Percentiles rank a stretch among this genome's conserved stretches.
These are phyloP conservation scores for Monochamus saltuarius DNA, from an alignment of 1,140 invertebrate genomes.

Conservation along the genomic window DNA sequence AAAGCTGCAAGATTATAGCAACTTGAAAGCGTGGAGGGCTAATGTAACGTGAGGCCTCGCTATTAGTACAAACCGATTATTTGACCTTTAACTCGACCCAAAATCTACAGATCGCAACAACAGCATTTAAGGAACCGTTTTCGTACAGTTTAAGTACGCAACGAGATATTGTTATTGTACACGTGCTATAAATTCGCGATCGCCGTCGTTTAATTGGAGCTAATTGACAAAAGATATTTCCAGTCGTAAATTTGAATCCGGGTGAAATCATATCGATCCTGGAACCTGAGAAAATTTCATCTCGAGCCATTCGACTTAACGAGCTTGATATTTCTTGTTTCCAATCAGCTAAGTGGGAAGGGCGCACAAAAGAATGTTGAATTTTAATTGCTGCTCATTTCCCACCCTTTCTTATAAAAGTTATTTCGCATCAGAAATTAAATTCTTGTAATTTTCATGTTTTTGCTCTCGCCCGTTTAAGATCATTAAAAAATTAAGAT, in stretches of 20 bases:
- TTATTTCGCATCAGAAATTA: constrained; percentile 22
- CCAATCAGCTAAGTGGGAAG: constrained; percentile 33
- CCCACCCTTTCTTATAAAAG: constrained; percentile 20
- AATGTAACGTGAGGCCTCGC: no score
- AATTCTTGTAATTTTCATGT: constrained; percentile 15
- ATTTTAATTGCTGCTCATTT: constrained; percentile 34
- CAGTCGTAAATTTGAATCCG: constrained; percentile 15
- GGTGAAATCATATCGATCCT: constrained; percentile 16
- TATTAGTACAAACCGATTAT: no score
- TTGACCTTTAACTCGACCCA: no score
- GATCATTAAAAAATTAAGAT: constrained; percentile 10
- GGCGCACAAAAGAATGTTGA: constrained; percentile 24
- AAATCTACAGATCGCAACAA: no score
- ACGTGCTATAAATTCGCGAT: no score
- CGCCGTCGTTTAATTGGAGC: constrained; percentile 12
- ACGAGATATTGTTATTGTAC: no score
- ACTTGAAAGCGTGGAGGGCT: no score
- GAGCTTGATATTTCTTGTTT: constrained; percentile 39
- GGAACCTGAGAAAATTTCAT: constrained; percentile 26
- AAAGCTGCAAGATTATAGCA: no score
- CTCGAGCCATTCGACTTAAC: constrained; percentile 27
- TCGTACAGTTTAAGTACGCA: no score
- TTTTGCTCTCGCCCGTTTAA: background rate
- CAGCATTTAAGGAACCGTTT: no score
- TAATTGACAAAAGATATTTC: constrained; percentile 14